Percentiles rank a stretch among this genome's conserved stretches.
These are phyloP conservation scores for Rhinoptilus africanus DNA, from an alignment of 2,113 vertebrate species.

Conservation along the genomic window DNA sequence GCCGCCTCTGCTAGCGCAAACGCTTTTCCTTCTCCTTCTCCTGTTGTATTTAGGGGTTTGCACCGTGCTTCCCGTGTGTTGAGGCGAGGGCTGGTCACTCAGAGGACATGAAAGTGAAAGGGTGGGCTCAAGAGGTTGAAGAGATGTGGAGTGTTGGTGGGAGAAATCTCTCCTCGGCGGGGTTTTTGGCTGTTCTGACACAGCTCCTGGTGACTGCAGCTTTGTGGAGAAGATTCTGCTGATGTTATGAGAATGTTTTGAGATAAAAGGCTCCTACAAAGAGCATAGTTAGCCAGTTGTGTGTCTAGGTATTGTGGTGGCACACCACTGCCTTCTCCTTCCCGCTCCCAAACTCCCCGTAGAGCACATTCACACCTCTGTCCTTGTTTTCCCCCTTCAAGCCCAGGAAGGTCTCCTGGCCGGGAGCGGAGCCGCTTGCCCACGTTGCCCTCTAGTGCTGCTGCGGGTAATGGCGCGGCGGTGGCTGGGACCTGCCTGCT, in stretches of 20 bases:
- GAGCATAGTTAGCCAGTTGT: background rate
- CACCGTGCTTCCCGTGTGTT: rapidly evolving
- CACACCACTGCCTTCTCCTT: background rate
- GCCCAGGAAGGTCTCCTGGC: background rate
- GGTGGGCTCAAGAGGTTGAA: background rate
- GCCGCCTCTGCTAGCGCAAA: rapidly evolving
- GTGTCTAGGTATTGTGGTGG: background rate
- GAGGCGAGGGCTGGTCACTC: background rate
- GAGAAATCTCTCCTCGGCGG: background rate
- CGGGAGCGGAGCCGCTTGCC: background rate
- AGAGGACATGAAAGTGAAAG: rapidly evolving
- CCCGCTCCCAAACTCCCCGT: background rate
- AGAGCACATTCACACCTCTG: rapidly evolving
- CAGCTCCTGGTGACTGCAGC: background rate
- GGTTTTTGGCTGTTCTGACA: background rate
- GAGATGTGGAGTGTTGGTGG: background rate
- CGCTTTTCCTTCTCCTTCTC: background rate
- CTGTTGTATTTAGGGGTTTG: background rate
- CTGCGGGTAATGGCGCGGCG: background rate
- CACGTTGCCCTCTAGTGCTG: slow-evolving; percentile 59
- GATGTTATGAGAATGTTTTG: background rate
- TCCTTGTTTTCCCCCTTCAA: background rate
- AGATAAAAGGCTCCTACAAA: background rate
- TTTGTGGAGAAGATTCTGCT: background rate
- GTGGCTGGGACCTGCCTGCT: background rate